A percentile compares a stretch with the other conserved stretches of the same genome.
These are phyloP conservation scores for Takifugu ocellatus DNA, from an alignment of 2,797 vertebrate species.

Conservation along the genomic window DNA sequence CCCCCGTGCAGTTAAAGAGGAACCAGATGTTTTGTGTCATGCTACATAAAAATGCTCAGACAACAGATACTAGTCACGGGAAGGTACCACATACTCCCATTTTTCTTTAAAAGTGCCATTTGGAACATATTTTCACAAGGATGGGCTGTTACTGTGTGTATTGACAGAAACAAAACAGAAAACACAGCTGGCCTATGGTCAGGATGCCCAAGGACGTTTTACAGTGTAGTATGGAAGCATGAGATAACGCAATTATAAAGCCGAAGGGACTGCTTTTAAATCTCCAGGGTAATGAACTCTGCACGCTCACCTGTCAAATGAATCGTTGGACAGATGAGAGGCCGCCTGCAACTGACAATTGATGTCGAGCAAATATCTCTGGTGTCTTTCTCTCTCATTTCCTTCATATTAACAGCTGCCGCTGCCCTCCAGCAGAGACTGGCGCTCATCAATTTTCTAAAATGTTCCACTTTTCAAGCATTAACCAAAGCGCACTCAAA, in stretches of 20 bases:
- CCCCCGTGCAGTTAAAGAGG: conserved; percentile 66
- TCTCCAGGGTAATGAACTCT: conserved; percentile 25
- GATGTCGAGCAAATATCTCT: conserved; percentile 27
- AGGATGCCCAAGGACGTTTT: conserved; percentile 43
- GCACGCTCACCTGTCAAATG: conserved; percentile 53
- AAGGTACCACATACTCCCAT: neutral
- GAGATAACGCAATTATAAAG: conserved; percentile 57
- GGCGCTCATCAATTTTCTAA: conserved; percentile 19
- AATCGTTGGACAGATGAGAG: conserved; percentile 47
- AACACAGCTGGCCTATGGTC: conserved; percentile 33
- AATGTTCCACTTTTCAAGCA: conserved; percentile 36
- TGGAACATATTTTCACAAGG: too few relatives aligned
- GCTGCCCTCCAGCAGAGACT: conserved; percentile 11
- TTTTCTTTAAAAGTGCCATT: neutral
- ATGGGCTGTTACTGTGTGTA: too few relatives aligned
- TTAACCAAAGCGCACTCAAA: conserved; percentile 37
- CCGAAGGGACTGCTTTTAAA: conserved; percentile 48
- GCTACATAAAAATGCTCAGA: conserved; percentile 51
- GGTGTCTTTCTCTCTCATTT: conserved; percentile 19
- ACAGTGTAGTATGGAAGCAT: conserved; percentile 54
- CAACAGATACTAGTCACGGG: conserved; percentile 38
- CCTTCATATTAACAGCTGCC: conserved; percentile 54
- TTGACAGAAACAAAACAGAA: conserved; percentile 7
- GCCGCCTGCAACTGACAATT: conserved; percentile 44
- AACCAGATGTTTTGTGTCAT: conserved; percentile 77